Evolutionary conservation across 2,797 vertebrate genomes (phyloP).

Genomic region (Microctenopoma lineatum): DNA sequence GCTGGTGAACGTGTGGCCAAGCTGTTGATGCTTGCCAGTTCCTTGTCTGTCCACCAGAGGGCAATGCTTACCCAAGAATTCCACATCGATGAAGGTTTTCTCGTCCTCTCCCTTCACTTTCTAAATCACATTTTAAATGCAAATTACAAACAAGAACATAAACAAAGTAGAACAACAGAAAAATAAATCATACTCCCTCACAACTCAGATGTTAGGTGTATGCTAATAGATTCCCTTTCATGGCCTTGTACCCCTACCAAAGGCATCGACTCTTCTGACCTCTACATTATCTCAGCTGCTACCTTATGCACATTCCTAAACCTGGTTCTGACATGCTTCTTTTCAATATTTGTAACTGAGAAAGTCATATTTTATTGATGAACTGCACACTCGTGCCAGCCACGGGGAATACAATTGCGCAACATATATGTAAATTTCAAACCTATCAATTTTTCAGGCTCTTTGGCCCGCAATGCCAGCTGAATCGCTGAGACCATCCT

Average conservation of each 20-base stretch:
- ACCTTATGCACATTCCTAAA: conserved; percentile 21
- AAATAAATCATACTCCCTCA: conserved; percentile 55
- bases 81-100: background rate
- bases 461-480: conserved; percentile 46
- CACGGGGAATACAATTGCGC: conserved; percentile 50
- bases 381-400: conserved; percentile 31
- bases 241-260: conserved; percentile 24
- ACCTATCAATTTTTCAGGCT: conserved; percentile 67
- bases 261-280: conserved; percentile 52
- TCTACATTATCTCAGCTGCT: conserved; percentile 19
- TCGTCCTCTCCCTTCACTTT: conserved; percentile 24
- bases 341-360: conserved; percentile 46
- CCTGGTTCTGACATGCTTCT: conserved; percentile 42
- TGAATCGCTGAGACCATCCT: conserved; percentile 55
- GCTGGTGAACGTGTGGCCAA: no score
- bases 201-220: conserved; percentile 31
- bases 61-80: conserved; percentile 70
- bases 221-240: conserved; percentile 50
- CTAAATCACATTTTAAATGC: conserved; percentile 56
- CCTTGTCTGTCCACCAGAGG: conserved; percentile 65
- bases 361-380: conserved; percentile 71
- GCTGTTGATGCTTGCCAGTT: no score
- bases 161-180: conserved; percentile 53
- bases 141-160: conserved; percentile 60
- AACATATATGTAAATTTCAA: conserved; percentile 69